Evolutionary conservation across 2,113 vertebrate species (phyloP).

Genomic region (Trematomus loennbergii): DNA sequence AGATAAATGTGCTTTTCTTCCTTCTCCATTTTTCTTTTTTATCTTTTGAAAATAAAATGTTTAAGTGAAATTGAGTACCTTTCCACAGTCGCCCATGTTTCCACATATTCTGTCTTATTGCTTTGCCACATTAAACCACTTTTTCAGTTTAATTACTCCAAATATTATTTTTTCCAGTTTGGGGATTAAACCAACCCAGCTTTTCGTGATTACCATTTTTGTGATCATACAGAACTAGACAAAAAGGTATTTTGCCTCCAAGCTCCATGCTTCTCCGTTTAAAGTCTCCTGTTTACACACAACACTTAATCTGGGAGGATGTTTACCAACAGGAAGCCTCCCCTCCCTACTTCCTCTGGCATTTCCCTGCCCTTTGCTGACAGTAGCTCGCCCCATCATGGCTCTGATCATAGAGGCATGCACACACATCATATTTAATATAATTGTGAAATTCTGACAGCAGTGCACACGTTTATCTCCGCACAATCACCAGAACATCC

Average conservation of each 20-base stretch:
- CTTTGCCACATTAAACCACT: neutral
- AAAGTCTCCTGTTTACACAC: neutral
- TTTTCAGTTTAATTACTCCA: neutral
- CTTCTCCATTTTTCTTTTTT: neutral
- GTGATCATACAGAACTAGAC: neutral
- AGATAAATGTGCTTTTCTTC: neutral
- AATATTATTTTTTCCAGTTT: neutral
- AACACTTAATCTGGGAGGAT: constrained; percentile 73
- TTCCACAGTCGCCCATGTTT: neutral
- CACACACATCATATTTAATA: neutral
- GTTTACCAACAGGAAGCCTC: constrained; percentile 80
- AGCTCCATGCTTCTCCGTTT: neutral
- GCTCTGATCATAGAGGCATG: neutral
- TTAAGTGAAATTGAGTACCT: neutral
- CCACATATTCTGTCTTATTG: neutral
- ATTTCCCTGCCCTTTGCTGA: constrained; percentile 77
- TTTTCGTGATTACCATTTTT: neutral
- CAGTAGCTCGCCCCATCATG: constrained; percentile 30
- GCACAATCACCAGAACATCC: neutral
- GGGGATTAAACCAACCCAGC: neutral
- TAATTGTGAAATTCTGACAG: neutral
- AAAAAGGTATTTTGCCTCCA: neutral
- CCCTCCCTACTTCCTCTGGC: constrained; percentile 73
- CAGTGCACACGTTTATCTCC: neutral
- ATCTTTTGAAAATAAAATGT: neutral